Evolutionary conservation across 2,797 vertebrate genomes (phyloP).

Genomic region (Eulemur albifrons): DNA sequence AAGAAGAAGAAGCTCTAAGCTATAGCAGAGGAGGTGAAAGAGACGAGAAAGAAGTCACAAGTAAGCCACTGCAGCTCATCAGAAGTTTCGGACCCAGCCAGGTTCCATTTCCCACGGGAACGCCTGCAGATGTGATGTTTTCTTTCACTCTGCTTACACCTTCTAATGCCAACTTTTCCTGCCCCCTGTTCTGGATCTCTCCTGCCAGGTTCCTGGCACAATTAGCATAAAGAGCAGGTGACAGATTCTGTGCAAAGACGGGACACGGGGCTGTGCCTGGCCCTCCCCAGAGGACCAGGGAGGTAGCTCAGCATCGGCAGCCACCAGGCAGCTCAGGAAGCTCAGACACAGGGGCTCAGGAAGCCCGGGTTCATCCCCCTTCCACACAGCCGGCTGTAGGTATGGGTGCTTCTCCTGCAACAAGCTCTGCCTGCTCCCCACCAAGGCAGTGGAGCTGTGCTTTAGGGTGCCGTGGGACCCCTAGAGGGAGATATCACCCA

Average conservation of each 20-base stretch:
- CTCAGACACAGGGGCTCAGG: too few species aligned
- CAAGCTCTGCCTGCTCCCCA: not conserved
- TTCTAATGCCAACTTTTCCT: conserved; percentile 74
- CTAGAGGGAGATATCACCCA: not conserved
- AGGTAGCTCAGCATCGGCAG: rapidly evolving
- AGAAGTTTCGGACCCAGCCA: conserved; percentile 43
- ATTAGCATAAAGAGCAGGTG: not conserved
- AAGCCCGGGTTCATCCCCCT: not conserved
- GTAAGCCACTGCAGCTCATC: conserved; percentile 72
- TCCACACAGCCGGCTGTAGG: not conserved
- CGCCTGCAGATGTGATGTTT: conserved; percentile 68
- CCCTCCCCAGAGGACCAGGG: not conserved
- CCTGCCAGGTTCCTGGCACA: conserved; percentile 47
- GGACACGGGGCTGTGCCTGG: not conserved
- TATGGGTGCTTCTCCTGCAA: too few species aligned
- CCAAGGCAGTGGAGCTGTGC: not conserved
- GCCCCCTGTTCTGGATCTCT: conserved; percentile 66
- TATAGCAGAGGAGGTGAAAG: conserved; percentile 30
- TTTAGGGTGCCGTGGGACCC: not conserved
- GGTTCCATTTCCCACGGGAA: conserved; percentile 72
- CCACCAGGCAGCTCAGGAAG: rapidly evolving
- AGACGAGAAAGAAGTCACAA: conserved; percentile 53
- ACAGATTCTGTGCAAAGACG: not conserved
- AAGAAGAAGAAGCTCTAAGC: not conserved
- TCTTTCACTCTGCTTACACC: conserved; percentile 72